Conservation (phyloP, 2,888 invertebrate genomes). For the Acleris sparsana region DNA sequence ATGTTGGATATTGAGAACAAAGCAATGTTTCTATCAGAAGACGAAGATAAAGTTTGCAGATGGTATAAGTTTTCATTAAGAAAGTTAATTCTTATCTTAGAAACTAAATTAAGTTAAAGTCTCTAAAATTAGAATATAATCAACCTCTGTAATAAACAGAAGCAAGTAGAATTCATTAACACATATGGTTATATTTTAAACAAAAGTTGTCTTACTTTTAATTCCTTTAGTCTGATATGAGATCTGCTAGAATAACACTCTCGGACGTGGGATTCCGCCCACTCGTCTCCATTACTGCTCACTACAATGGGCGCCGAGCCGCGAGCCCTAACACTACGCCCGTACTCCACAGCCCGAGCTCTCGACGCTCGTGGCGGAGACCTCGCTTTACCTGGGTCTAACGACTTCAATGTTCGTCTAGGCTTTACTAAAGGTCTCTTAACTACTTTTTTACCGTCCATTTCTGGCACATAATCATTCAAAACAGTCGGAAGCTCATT, state of each 20-base stretch:
- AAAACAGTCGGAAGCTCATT: constrained; percentile 70
- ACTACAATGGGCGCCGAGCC: constrained; percentile 60
- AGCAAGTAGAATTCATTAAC: too few relatives aligned
- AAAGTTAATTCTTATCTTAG: too few relatives aligned
- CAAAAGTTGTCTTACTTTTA: constrained; percentile 56
- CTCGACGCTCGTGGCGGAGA: constrained; percentile 53
- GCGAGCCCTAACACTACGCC: constrained; percentile 45
- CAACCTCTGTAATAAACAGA: too few relatives aligned
- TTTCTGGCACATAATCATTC: constrained; percentile 61
- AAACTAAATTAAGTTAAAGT: too few relatives aligned
- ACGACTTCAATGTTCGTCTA: constrained; percentile 65
- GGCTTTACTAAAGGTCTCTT: constrained; percentile 64
- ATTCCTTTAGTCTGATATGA: constrained; percentile 63
- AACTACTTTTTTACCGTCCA: constrained; percentile 46
- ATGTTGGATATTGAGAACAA: too few relatives aligned
- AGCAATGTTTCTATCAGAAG: too few relatives aligned
- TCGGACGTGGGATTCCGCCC: constrained; percentile 56
- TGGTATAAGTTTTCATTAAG: too few relatives aligned
- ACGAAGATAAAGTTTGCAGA: too few relatives aligned
- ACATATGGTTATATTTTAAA: background rate
- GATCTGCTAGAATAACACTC: constrained; percentile 66
- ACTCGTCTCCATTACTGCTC: constrained; percentile 47
- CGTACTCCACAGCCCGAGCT: constrained; percentile 42
- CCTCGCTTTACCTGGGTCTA: constrained; percentile 54
- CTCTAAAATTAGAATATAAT: too few relatives aligned